phyloP scores from a whole-genome alignment of 1,140 invertebrate genomes.

The Agrypnia vestita region DNA sequence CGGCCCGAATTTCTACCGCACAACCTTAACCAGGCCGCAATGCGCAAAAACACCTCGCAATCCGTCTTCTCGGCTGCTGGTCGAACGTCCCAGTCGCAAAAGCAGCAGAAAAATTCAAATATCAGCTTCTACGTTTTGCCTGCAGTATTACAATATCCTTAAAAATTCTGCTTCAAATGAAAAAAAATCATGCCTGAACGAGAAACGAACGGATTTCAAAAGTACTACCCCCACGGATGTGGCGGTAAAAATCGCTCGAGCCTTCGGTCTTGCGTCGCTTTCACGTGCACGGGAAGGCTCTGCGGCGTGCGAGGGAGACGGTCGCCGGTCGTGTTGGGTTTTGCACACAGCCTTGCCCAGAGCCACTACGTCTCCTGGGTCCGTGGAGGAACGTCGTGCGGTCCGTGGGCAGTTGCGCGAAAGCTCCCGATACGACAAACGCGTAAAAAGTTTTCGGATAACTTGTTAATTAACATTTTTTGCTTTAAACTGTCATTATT shows the following conservation, averaged over 20 bases:
- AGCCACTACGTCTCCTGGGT: background rate
- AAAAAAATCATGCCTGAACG: too few relatives aligned
- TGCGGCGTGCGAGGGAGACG: background rate
- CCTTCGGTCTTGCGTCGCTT: background rate
- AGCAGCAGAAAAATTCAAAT: too few relatives aligned
- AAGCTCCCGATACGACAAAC: background rate
- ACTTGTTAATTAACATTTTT: too few relatives aligned
- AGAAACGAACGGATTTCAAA: background rate
- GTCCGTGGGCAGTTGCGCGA: background rate
- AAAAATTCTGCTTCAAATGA: too few relatives aligned
- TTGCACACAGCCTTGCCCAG: background rate
- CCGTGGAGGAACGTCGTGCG: background rate
- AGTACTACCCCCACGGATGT: background rate
- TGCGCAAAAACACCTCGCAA: slow-evolving; percentile 15
- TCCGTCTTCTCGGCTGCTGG: background rate
- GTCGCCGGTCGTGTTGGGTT: background rate
- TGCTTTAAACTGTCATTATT: too few relatives aligned
- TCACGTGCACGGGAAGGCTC: background rate
- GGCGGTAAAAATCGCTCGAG: background rate
- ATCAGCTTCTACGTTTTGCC: too few relatives aligned
- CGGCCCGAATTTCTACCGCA: slow-evolving; percentile 12
- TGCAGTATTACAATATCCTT: too few relatives aligned
- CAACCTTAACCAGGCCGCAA: slow-evolving; percentile 1
- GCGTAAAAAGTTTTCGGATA: slow-evolving; percentile 7
- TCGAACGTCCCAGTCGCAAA: too few relatives aligned